Base-by-base conservation (phyloP, 2,113 vertebrate genomes). In the Esox niger region DNA sequence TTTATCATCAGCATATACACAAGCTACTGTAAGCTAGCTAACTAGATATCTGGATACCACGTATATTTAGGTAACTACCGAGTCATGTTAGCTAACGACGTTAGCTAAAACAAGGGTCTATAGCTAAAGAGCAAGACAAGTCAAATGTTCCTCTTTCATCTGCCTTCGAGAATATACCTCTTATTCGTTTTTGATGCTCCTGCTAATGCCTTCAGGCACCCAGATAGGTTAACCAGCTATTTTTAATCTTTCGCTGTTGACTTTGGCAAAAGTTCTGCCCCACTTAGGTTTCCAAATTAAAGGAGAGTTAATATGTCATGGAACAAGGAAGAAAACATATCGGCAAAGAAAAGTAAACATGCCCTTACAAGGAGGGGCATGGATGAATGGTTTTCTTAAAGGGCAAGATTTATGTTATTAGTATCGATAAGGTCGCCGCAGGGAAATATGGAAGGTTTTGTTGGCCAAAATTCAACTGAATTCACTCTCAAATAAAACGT, bases 261-360 rank as follows among this genome's bases (percentile, higher is more conserved):
- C 47, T 21, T 52, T 52, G 47, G 47, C 47, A n/a, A 52, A 52
- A 52, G 20, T 52, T 52, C 11, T 52, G n/a, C 7, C 7, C 20
- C 52, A 31, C 30, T 61, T 43, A 23, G 54, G 21, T 43, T 31
- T 64, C 56, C 54, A 29, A 43, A 33, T 75, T 61, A 75, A 75
- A 69, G 67, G 67, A 38, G 46, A 75, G 62, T 61, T 49, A 23
- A 57, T 60, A 43, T 20, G 10, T 15, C 27, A 30, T 2, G 6
- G 54, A 71, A 74, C 72, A 70, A 81, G 79, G 72, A 80, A 71
- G 70, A 3, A 23, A 62, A 75, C 47, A 58, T 33, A 63, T 68
- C 26, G 30, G 31, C 64, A 29, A 55, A 71, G 38, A 62, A 60
- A 74, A 30, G 70, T 79, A 67, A 85, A 78, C 76, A 71, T 73